Conservation (phyloP, 53 echinoderm and acorn worm species). For the Crossaster papposus region DNA sequence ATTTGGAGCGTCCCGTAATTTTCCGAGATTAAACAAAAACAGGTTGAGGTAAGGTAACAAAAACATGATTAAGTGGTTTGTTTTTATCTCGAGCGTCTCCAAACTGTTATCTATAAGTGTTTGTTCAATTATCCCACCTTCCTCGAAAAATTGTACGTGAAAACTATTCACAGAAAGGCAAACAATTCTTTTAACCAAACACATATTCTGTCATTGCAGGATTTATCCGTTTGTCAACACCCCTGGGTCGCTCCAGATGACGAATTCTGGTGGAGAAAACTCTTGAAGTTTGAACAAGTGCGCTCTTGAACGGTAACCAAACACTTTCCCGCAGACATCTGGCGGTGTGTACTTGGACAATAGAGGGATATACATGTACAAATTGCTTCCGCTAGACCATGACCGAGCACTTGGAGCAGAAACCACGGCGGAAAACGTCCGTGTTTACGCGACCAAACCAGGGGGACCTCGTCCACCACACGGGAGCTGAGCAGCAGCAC, state of each 20-base stretch:
- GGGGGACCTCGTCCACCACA: neutral
- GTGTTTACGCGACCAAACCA: conserved; percentile 31
- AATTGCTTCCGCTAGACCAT: neutral
- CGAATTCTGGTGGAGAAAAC: neutral
- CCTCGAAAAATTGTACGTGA: neutral
- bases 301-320: neutral
- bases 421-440: conserved; percentile 40
- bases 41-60: too few species aligned
- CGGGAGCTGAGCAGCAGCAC: neutral
- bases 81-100: neutral
- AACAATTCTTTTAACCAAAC: neutral
- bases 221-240: neutral
- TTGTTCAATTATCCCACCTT: neutral
- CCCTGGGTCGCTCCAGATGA: neutral
- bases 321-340: conserved; percentile 9
- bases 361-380: too few species aligned
- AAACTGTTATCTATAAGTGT: neutral
- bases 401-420: conserved; percentile 40
- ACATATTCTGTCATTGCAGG: conserved; percentile 5
- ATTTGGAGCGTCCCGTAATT: too few species aligned
- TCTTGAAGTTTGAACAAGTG: conserved; percentile 54
- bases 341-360: neutral
- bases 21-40: too few species aligned
- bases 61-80: too few species aligned
- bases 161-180: neutral